Percentiles rank a stretch among this genome's conserved stretches.
phyloP scores from a whole-genome alignment of 2,113 vertebrate species.

The Synchiropus splendidus region DNA sequence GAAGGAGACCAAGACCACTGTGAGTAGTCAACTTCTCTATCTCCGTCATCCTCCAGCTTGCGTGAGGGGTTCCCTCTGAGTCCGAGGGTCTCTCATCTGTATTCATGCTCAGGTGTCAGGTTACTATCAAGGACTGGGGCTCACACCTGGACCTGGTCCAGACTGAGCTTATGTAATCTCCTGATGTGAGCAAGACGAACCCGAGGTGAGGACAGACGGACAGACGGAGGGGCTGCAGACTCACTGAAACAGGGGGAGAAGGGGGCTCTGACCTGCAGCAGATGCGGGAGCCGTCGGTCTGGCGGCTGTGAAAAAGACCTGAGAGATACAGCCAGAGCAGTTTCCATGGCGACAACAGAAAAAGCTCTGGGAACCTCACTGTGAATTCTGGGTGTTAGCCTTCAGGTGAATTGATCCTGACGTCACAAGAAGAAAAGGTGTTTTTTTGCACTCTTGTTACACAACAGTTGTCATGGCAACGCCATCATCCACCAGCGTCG shows the following conservation, averaged over 20 bases:
- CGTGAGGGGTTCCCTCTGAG: slow-evolving; percentile 1
- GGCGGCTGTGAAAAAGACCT: slow-evolving; percentile 35
- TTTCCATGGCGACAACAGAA: slow-evolving; percentile 73
- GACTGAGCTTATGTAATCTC: slow-evolving; percentile 36
- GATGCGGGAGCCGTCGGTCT: slow-evolving; percentile 35
- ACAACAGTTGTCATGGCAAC: slow-evolving; percentile 48
- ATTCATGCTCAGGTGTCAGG: neutral
- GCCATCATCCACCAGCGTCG: slow-evolving; percentile 18
- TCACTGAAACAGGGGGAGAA: slow-evolving; percentile 2
- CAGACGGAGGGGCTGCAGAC: no score
- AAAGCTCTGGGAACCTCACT: slow-evolving; percentile 51
- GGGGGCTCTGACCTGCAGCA: slow-evolving; percentile 31
- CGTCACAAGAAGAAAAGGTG: neutral
- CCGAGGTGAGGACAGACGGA: neutral
- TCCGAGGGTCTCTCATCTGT: neutral
- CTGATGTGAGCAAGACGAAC: slow-evolving; percentile 18
- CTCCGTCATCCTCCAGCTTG: neutral
- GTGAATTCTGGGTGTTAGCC: slow-evolving; percentile 48
- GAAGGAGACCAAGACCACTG: slow-evolving; percentile 78
- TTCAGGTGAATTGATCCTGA: slow-evolving; percentile 2
- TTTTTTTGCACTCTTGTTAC: neutral
- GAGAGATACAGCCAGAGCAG: slow-evolving; percentile 62
- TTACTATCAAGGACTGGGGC: no score
- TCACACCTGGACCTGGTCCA: no score
- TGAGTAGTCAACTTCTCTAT: slow-evolving; percentile 58